phyloP scores from a whole-genome alignment of 2,888 invertebrate genomes.

The Agonopterix heracliana region DNA sequence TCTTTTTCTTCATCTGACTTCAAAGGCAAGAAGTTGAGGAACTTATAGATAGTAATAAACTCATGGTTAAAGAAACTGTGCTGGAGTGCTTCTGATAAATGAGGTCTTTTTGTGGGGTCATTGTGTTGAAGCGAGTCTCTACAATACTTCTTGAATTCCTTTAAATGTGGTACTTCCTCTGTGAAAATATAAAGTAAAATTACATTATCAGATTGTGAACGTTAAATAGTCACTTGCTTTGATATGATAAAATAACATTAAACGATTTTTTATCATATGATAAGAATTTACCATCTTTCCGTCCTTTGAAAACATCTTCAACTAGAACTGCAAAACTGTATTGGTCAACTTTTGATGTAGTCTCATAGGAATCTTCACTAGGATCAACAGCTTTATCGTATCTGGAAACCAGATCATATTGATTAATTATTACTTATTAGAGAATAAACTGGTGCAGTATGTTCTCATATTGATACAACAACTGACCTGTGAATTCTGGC shows the following conservation, averaged over 20 bases:
- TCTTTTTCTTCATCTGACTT: slow-evolving; percentile 86
- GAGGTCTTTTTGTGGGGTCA: slow-evolving; percentile 80
- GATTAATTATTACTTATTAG: not conserved
- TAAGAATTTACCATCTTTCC: slow-evolving; percentile 67
- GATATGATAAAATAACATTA: not conserved
- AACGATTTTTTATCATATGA: not conserved
- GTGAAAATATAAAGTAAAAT: not conserved
- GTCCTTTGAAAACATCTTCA: slow-evolving; percentile 81
- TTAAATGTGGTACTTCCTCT: slow-evolving; percentile 82
- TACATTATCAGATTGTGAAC: not conserved
- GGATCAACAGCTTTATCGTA: slow-evolving; percentile 84
- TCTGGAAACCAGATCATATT: slow-evolving; percentile 42
- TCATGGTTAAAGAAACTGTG: slow-evolving; percentile 91
- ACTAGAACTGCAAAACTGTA: slow-evolving; percentile 86
- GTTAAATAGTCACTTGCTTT: not conserved
- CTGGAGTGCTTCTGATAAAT: slow-evolving; percentile 78
- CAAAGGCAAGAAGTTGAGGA: slow-evolving; percentile 87
- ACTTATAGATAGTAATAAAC: slow-evolving; percentile 88
- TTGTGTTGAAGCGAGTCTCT: slow-evolving; percentile 80
- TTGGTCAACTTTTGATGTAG: slow-evolving; percentile 80
- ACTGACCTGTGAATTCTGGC: slow-evolving; percentile 76
- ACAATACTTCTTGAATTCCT: slow-evolving; percentile 83
- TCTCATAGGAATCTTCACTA: slow-evolving; percentile 78
- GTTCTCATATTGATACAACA: not conserved
- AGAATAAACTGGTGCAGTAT: not conserved